phyloP scores from a whole-genome alignment of 2,888 invertebrate species.

The Athrips mouffetella region DNA sequence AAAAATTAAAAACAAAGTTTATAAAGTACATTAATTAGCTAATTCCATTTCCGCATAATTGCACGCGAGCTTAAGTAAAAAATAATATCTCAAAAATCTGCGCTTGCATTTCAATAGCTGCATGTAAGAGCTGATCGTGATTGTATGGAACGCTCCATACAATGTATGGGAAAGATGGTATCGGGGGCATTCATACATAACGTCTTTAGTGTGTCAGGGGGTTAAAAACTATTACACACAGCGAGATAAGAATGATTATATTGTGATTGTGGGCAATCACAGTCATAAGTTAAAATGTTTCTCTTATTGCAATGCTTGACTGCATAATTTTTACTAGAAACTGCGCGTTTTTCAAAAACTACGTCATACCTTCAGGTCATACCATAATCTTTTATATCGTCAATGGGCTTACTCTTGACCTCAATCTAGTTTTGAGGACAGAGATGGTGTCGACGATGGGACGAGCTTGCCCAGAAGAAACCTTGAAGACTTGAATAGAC shows the following conservation, averaged over 20 bases:
- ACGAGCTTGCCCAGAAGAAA: no score
- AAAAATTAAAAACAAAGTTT: not conserved
- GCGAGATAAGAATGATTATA: slow-evolving; percentile 1
- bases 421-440: no score
- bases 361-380: no score
- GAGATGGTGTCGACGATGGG: no score
- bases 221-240: slow-evolving; percentile 10
- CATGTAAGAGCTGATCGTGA: slow-evolving; percentile 4
- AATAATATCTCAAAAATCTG: slow-evolving; percentile 6
- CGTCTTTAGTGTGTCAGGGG: slow-evolving; percentile 5
- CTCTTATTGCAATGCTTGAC: not conserved
- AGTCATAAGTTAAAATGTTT: not conserved
- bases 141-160: slow-evolving; percentile 1
- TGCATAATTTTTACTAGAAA: no score
- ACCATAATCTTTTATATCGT: no score
- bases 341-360: no score
- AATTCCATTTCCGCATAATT: not conserved
- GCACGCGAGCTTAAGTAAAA: not conserved
- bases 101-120: not conserved
- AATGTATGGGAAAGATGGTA: slow-evolving; percentile 14
- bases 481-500: no score
- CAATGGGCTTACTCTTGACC: no score
- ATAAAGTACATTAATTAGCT: not conserved
- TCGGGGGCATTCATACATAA: slow-evolving; percentile 14
- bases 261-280: not conserved